Percentiles rank a stretch among this genome's conserved stretches.
phyloP scores from a whole-genome alignment of 2,797 vertebrate species.

The Macropodus opercularis region DNA sequence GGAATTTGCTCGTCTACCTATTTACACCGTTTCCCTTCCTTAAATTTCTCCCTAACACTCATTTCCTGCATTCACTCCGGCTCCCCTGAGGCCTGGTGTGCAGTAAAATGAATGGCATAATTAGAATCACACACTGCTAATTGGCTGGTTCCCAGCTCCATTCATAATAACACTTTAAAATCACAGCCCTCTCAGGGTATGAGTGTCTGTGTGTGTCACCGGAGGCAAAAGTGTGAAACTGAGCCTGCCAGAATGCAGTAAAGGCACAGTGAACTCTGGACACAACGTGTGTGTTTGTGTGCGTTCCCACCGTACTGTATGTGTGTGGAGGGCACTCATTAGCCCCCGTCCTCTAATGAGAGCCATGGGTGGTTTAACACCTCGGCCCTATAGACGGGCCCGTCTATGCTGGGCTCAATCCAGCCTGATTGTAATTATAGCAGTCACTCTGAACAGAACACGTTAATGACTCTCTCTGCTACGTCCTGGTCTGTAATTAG shows the following conservation, averaged over 20 bases:
- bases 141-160: constrained; percentile 69
- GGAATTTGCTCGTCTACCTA: constrained; percentile 37
- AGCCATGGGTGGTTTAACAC: constrained; percentile 77
- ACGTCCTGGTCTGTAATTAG: constrained; percentile 68
- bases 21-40: constrained; percentile 43
- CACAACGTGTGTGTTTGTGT: constrained; percentile 48
- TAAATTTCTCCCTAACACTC: constrained; percentile 34
- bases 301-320: constrained; percentile 33
- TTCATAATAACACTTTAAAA: constrained; percentile 77
- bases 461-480: constrained; percentile 51
- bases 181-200: constrained; percentile 44
- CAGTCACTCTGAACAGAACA: constrained; percentile 56
- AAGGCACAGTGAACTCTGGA: constrained; percentile 61
- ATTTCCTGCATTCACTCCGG: constrained; percentile 50
- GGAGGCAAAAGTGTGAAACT: constrained; percentile 75
- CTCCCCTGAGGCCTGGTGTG: constrained; percentile 38
- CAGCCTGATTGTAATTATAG: constrained; percentile 76
- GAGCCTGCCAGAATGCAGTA: constrained; percentile 66
- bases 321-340: constrained; percentile 69
- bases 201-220: constrained; percentile 52
- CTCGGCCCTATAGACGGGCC: constrained; percentile 54
- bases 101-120: constrained; percentile 72
- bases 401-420: constrained; percentile 62
- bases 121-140: constrained; percentile 77
- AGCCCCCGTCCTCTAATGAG: constrained; percentile 73